Conservation (phyloP, 2,888 invertebrate genomes). For the Globia sparganii region DNA sequence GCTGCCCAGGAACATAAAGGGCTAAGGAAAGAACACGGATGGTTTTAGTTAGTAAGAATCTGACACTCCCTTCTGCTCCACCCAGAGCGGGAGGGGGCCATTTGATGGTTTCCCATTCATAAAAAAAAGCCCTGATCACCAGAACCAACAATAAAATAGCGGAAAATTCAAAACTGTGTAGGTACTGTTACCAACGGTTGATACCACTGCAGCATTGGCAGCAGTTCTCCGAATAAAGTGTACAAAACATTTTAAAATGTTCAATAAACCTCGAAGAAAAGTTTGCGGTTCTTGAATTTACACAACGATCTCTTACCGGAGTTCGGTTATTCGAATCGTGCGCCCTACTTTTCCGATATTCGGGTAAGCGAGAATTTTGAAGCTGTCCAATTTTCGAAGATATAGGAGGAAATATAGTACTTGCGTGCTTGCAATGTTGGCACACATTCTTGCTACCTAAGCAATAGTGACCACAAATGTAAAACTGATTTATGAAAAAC, state of each 20-base stretch:
- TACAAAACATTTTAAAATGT: conserved; percentile 52
- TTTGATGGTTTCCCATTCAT: too few species aligned
- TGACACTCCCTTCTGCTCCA: too few species aligned
- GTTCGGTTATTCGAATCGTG: conserved; percentile 56
- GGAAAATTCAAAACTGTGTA: conserved; percentile 1
- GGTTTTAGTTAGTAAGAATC: too few species aligned
- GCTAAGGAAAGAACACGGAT: too few species aligned
- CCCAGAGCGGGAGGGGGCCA: too few species aligned
- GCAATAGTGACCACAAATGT: background rate
- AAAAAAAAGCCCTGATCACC: too few species aligned
- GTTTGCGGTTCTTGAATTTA: conserved; percentile 43
- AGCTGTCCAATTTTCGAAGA: conserved; percentile 59
- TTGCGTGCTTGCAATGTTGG: conserved; percentile 40
- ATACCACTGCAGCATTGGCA: conserved; percentile 2
- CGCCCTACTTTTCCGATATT: conserved; percentile 61
- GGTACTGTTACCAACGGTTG: background rate
- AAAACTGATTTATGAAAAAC: background rate
- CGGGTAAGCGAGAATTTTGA: conserved; percentile 50
- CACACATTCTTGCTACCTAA: conserved; percentile 23
- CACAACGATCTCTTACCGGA: conserved; percentile 32
- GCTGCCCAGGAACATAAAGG: too few species aligned
- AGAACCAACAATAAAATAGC: conserved; percentile 15
- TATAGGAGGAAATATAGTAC: conserved; percentile 27
- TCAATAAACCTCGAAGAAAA: conserved; percentile 49
- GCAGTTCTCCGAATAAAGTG: conserved; percentile 16